Evolutionary conservation across 1,140 invertebrate species (phyloP).

Genomic region (Orussus abietinus): DNA sequence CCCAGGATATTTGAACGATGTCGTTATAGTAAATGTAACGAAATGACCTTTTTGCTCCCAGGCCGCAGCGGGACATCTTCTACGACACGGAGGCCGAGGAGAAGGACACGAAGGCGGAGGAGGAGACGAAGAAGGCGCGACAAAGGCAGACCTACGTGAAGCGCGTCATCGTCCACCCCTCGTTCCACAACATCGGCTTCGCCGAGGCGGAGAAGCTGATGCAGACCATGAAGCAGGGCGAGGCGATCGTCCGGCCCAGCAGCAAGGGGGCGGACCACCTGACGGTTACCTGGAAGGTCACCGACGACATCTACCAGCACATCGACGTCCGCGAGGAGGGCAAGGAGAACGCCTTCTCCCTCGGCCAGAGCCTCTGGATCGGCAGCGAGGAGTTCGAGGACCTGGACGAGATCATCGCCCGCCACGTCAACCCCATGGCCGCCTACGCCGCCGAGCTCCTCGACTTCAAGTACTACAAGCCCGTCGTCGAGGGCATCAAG

Average conservation of each 20-base stretch:
- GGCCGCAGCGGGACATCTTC: slow-evolving; percentile 82
- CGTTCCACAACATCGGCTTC: slow-evolving; percentile 96
- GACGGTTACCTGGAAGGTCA: slow-evolving; percentile 98
- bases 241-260: slow-evolving; percentile 93
- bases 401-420: slow-evolving; percentile 97
- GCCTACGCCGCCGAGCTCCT: slow-evolving; percentile 84
- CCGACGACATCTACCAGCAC: slow-evolving; percentile 91
- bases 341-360: slow-evolving; percentile 94
- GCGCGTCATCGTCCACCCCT: slow-evolving; percentile 95
- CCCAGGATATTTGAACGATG: too few relatives aligned
- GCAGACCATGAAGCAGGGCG: slow-evolving; percentile 90
- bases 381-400: slow-evolving; percentile 93
- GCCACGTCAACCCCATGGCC: slow-evolving; percentile 95
- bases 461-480: slow-evolving; percentile 86
- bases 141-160: slow-evolving; percentile 83
- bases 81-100: slow-evolving; percentile 89
- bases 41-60: slow-evolving; percentile 49
- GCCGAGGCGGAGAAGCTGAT: slow-evolving; percentile 89
- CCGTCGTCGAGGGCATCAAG: slow-evolving; percentile 65
- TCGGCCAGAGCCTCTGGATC: slow-evolving; percentile 84
- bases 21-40: too few relatives aligned
- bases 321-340: slow-evolving; percentile 94
- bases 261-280: slow-evolving; percentile 95
- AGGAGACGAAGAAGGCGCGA: slow-evolving; percentile 77
- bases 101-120: slow-evolving; percentile 72